Conservation (phyloP, 2,797 vertebrate genomes). For the Pangasius larnaudii region DNA sequence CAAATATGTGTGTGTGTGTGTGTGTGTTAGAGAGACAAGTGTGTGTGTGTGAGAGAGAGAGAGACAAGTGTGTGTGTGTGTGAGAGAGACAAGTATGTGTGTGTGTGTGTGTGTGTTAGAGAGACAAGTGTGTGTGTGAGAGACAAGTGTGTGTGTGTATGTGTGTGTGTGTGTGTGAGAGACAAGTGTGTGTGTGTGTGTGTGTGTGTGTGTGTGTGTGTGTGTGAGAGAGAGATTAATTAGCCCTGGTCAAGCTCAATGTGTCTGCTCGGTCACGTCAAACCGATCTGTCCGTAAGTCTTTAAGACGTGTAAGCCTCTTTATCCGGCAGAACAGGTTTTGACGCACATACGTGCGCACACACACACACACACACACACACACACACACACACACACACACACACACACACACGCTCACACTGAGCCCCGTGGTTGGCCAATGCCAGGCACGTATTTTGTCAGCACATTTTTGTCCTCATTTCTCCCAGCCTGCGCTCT, state of each 20-base stretch:
- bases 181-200: slow-evolving; percentile 29
- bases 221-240: slow-evolving; percentile 60
- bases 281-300: slow-evolving; percentile 56
- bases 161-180: slow-evolving; percentile 22
- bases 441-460: slow-evolving; percentile 38
- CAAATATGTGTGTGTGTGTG: background rate
- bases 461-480: slow-evolving; percentile 39
- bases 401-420: slow-evolving; percentile 22
- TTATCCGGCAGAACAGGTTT: slow-evolving; percentile 34
- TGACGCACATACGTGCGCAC: slow-evolving; percentile 8
- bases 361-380: slow-evolving; percentile 6
- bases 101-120: slow-evolving; percentile 15
- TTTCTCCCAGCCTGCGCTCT: slow-evolving; percentile 23
- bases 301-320: slow-evolving; percentile 53
- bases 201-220: slow-evolving; percentile 35
- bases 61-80: background rate
- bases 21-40: slow-evolving; percentile 10
- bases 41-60: slow-evolving; percentile 14
- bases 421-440: slow-evolving; percentile 27
- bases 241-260: slow-evolving; percentile 66
- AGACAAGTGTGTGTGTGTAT: slow-evolving; percentile 24
- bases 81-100: no score
- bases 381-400: slow-evolving; percentile 6
- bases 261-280: slow-evolving; percentile 71
- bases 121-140: slow-evolving; percentile 28